phyloP scores from a whole-genome alignment of 2,113 vertebrate species.

The Leptobrachium ailaonicum region DNA sequence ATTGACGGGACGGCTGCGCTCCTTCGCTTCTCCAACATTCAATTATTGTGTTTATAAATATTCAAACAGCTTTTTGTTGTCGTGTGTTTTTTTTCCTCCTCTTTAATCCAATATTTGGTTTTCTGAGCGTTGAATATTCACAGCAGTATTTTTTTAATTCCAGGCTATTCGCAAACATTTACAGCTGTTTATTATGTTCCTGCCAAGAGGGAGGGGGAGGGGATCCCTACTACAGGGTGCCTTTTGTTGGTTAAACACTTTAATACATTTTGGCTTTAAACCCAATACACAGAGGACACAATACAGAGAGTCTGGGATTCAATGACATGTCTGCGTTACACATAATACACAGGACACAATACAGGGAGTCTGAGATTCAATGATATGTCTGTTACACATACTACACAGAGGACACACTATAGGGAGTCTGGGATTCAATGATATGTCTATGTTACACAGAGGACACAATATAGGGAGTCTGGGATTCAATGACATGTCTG shows the following conservation, averaged over 20 bases:
- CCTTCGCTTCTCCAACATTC: neutral
- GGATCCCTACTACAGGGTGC: constrained; percentile 40
- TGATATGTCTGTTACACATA: too few relatives aligned
- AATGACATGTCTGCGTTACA: too few relatives aligned
- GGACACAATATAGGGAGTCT: too few relatives aligned
- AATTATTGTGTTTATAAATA: constrained; percentile 37
- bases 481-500: too few relatives aligned
- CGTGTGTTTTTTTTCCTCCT: neutral
- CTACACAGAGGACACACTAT: too few relatives aligned
- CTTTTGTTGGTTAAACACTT: constrained; percentile 34
- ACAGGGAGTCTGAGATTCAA: too few relatives aligned
- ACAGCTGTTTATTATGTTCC: constrained; percentile 30
- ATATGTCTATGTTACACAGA: too few relatives aligned
- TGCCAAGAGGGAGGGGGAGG: constrained; percentile 36
- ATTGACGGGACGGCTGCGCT: too few relatives aligned
- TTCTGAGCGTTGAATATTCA: constrained; percentile 59
- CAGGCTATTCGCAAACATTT: constrained; percentile 49
- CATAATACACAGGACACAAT: too few relatives aligned
- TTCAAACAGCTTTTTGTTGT: constrained; percentile 4
- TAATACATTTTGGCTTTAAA: constrained; percentile 38
- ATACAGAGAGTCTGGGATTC: too few relatives aligned
- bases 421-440: too few relatives aligned
- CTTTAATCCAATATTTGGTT: constrained; percentile 53
- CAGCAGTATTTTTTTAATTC: neutral
- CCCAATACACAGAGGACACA: neutral